Percentiles rank a stretch among this genome's conserved stretches.
phyloP scores from a whole-genome alignment of 30 jellyfish, hydroid and myxozoan genomes.

The Aurelia coerulea region DNA sequence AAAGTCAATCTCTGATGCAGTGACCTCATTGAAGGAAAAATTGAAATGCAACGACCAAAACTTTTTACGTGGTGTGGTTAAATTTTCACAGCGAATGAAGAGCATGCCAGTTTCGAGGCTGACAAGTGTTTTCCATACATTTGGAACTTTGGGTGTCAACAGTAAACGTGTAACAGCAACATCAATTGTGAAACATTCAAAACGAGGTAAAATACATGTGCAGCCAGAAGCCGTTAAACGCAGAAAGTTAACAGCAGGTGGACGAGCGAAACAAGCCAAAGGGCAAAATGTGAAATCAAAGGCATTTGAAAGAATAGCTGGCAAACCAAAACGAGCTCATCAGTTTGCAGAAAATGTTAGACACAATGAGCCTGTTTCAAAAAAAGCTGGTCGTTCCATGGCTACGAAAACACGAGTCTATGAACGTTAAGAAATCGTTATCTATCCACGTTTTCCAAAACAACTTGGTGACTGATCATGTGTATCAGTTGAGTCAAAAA shows the following conservation, averaged over 20 bases:
- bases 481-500: too few species aligned
- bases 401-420: neutral
- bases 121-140: slow-evolving; percentile 7
- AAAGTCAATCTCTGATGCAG: neutral
- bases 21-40: neutral
- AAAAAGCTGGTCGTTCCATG: slow-evolving; percentile 28
- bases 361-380: slow-evolving; percentile 2
- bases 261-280: too few species aligned
- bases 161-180: neutral
- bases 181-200: slow-evolving; percentile 1
- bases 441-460: too few species aligned
- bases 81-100: neutral
- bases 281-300: neutral
- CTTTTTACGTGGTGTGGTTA: neutral
- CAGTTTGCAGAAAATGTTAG: slow-evolving; percentile 16
- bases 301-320: neutral
- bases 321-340: slow-evolving; percentile 20
- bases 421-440: neutral
- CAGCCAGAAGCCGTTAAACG: slow-evolving; percentile 27
- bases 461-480: too few species aligned
- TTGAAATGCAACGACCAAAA: neutral
- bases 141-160: neutral
- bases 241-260: neutral
- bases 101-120: neutral
- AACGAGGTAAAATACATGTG: slow-evolving; percentile 12